Evolutionary conservation across 2,113 vertebrate genomes (phyloP), one percentile per base, ranked within the genome.

Genomic region (Nibea albiflora): DNA sequence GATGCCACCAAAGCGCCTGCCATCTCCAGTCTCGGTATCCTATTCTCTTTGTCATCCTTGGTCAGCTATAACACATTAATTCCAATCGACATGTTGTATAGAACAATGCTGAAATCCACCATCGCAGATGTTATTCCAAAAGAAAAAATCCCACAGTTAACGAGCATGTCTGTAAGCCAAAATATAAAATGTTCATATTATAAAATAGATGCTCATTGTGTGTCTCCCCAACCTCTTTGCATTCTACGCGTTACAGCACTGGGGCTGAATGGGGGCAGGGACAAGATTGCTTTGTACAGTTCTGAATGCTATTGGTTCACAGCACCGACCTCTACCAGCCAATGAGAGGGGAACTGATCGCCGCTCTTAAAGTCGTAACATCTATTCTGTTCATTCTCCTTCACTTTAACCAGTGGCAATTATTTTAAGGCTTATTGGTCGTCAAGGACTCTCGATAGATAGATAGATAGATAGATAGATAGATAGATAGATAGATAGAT

Each of bases 281-380:
- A 94, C 90, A 92, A 88, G 95, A 95, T 95, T 91, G 85, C 92
- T 90, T 85, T 92, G 90, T 93, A 92, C 93, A 88, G 86, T 92
- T 86, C 84, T 75, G 66, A 80, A 84, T 82, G 60, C 76, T 91
- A 96, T 95, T 96, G 96, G 95, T 83, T 81, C 83, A 74, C 70
- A 74, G 85, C 24, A 60, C 2, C 52, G 70, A 76, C 26, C 22
- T 62, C 80, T 65, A 75, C 24, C 67, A 89, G 85, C 94, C 95
- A 96, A 95, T 95, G 35, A 66, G 73, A 68, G 31, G 2, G 11
- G 12, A 46, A 1, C 42, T 47, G 11, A 77, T 80, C 69, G 3
- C 63, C 60, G 50, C 68, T 3, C 61, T 83, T 86, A 0, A 89
- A 90, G 75, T 9, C 0, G 5, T 56, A 89, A 64, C 74, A 92